Evolutionary conservation across 2,797 vertebrate species (phyloP).

Genomic region (Tachyglossus aculeatus): DNA sequence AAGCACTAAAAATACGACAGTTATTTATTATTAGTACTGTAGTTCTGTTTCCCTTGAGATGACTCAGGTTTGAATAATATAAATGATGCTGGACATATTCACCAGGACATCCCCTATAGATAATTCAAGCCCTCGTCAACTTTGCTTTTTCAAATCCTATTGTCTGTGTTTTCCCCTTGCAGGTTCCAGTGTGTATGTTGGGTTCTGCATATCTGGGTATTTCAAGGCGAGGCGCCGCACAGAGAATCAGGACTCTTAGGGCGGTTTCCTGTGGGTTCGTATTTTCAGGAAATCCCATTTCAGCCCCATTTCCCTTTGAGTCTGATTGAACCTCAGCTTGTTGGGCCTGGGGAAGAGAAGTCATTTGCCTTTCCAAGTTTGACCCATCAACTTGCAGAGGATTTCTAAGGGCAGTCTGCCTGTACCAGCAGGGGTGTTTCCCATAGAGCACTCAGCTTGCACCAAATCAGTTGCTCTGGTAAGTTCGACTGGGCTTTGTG

Average conservation of each 20-base stretch:
- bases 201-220: fast-evolving
- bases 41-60: conserved; percentile 15
- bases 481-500: no score
- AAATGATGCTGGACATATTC: conserved; percentile 11
- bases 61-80: conserved; percentile 30
- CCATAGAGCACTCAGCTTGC: no score
- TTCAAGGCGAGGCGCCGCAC: no score
- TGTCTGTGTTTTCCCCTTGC: not conserved
- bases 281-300: not conserved
- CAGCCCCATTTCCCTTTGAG: not conserved
- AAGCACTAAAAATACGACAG: no score
- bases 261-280: not conserved
- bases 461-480: no score
- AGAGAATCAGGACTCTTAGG: no score
- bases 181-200: not conserved
- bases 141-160: not conserved
- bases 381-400: no score
- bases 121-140: not conserved
- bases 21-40: no score
- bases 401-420: no score
- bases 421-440: no score
- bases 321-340: fast-evolving
- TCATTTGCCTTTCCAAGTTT: no score
- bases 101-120: not conserved
- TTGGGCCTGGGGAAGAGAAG: not conserved